A percentile compares a stretch with the other conserved stretches of the same genome.
These are phyloP conservation scores for Rhodinocichla rosea DNA, from an alignment of 2,113 vertebrate species.

Conservation along the genomic window DNA sequence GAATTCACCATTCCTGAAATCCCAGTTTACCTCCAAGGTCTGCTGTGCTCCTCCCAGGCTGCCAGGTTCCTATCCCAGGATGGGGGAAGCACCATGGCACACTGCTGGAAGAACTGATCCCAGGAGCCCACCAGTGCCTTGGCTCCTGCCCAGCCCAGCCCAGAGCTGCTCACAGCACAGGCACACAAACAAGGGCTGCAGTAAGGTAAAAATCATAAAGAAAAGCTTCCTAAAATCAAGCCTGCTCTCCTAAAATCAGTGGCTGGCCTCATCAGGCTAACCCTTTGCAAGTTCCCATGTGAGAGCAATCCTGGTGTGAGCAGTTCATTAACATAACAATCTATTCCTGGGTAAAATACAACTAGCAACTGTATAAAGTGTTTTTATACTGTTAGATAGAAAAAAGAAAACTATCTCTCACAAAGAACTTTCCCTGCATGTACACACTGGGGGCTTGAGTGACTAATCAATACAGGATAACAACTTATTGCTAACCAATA, in stretches of 20 bases:
- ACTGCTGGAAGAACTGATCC: not conserved
- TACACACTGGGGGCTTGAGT: not conserved
- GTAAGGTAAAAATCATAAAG: not conserved
- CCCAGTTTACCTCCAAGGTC: not conserved
- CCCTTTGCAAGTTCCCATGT: not conserved
- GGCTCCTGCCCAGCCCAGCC: not conserved
- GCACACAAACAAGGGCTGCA: not conserved
- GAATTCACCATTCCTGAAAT: not conserved
- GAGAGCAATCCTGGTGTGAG: not conserved
- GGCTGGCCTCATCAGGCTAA: not conserved
- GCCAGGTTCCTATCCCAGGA: not conserved
- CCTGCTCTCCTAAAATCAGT: not conserved
- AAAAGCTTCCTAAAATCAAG: not conserved
- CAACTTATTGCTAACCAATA: not conserved
- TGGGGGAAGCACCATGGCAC: not conserved
- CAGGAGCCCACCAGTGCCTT: not conserved
- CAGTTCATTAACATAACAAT: not conserved
- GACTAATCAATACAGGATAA: not conserved
- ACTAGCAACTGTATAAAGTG: not conserved
- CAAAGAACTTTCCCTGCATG: not conserved
- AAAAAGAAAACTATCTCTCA: not conserved
- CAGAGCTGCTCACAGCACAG: not conserved
- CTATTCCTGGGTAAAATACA: not conserved
- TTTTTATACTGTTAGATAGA: not conserved
- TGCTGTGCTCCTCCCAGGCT: not conserved